A percentile compares a stretch with the other conserved stretches of the same genome.
Evolutionary conservation across 2,888 invertebrate species (phyloP).

Genomic region (Lasioglossum villosulum): DNA sequence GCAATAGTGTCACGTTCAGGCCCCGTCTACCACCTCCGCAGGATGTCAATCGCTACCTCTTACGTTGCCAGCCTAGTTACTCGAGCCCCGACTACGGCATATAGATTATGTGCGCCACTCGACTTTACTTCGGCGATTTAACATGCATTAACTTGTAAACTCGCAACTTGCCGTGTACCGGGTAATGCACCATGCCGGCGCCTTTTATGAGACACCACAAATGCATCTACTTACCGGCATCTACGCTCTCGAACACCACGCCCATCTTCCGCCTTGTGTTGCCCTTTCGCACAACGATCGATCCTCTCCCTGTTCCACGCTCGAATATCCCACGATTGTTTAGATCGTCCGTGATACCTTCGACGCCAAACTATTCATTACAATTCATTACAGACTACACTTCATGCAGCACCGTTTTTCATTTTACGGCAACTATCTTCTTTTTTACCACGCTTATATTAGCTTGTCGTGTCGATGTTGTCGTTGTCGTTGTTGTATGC

Average conservation of each 20-base stretch:
- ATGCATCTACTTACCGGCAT: slow-evolving; percentile 26
- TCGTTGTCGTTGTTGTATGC: too few species aligned
- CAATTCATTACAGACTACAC: neutral
- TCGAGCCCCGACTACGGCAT: slow-evolving; percentile 68
- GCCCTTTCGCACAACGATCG: slow-evolving; percentile 4
- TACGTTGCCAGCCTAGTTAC: slow-evolving; percentile 32
- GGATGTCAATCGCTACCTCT: slow-evolving; percentile 37
- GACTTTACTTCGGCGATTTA: slow-evolving; percentile 75
- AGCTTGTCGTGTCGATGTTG: too few species aligned
- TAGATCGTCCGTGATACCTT: neutral
- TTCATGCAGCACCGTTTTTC: neutral
- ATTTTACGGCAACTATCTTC: neutral
- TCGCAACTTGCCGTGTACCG: slow-evolving; percentile 62
- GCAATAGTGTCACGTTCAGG: slow-evolving; percentile 51
- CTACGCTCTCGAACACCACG: neutral
- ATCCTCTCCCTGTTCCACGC: neutral
- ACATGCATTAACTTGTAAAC: slow-evolving; percentile 76
- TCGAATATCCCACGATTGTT: neutral
- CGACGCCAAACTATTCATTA: neutral
- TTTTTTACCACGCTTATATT: too few species aligned
- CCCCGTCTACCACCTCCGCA: slow-evolving; percentile 14
- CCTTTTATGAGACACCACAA: slow-evolving; percentile 20
- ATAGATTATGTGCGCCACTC: slow-evolving; percentile 70
- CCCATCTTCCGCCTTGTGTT: neutral
- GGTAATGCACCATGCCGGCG: slow-evolving; percentile 35